phyloP scores from a whole-genome alignment of 2,797 vertebrate genomes.

The Acanthiza pusilla region DNA sequence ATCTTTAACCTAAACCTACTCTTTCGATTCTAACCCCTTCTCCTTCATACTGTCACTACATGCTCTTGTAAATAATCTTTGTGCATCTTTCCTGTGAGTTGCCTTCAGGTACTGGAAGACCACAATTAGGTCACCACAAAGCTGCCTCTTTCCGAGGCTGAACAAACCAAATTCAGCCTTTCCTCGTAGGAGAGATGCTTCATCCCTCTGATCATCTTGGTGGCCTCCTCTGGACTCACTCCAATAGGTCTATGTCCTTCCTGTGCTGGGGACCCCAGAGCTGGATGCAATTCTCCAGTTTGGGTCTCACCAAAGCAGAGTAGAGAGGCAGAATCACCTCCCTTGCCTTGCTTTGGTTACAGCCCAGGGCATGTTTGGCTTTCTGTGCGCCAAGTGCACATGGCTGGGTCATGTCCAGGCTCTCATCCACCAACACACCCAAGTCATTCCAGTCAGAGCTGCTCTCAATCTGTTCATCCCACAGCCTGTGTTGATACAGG shows the following conservation, averaged over 20 bases:
- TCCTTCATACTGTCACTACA: not conserved
- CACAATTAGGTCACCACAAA: not conserved
- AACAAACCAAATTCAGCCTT: not conserved
- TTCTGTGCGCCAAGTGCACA: not conserved
- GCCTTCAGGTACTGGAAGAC: not conserved
- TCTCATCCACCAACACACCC: not conserved
- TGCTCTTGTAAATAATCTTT: not conserved
- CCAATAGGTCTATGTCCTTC: not conserved
- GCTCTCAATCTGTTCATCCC: not conserved
- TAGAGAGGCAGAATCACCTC: not conserved
- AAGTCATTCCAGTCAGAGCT: not conserved
- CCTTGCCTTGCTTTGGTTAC: not conserved
- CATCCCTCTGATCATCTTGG: not conserved
- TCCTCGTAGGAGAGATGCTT: not conserved
- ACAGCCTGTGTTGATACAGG: fast-evolving
- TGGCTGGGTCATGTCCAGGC: too few relatives aligned
- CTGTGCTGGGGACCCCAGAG: not conserved
- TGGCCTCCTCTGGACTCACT: not conserved
- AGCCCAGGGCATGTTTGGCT: not conserved
- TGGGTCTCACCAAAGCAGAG: not conserved
- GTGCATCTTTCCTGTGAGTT: not conserved
- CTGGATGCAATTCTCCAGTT: not conserved
- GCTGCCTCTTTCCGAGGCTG: not conserved
- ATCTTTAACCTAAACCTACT: not conserved
- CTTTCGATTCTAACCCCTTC: not conserved